Base-by-base conservation (phyloP, 1,140 invertebrate genomes). In the Dolichoris vasculosae region DNA sequence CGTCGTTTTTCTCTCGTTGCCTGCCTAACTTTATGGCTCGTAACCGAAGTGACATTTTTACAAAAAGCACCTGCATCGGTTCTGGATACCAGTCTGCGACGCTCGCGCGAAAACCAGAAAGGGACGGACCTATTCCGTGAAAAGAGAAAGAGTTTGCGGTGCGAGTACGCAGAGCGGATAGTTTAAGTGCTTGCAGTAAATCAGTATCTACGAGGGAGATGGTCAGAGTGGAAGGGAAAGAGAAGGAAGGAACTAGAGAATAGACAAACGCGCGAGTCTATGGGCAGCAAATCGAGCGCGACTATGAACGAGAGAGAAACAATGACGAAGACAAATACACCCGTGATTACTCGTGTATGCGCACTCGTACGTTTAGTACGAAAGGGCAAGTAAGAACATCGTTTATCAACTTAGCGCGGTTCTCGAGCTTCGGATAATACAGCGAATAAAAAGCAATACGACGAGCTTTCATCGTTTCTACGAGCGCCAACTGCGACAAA, bases 51-150 rank as follows among this genome's bases (percentile, higher is more conserved):
- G 8, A 67, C 55, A 38, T 84, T 84, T 84, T 71, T 55, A 79
- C 17, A 63, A 67, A 84, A 84, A 84, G 82, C 75, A 67, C 55
- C 73, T 78, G 46, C 30, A 84, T 84, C 83, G 79, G 83, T 76
- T 79, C 51, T 80, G 8, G 6, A 55, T 48, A n/a, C 13, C 13
- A 38, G n/a, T 35, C 46, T n/a, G 13, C 30, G 63, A 30, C 13
- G 43, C 48, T 48, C 32, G 38, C 23, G 32, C 26, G 55, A 77
- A 76, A 83, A 77, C n/a, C 30, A 40, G 48, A 75, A 69, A 3
- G n/a, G 59, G 67, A 55, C 43, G 40, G 76, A 63, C 51, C 38
- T 69, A 69, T 55, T 77, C 11, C 0, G 48, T 35, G 2, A 30
- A 51, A 40, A 82, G 38, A 13, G 35, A 63, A 40, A 83, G 35